Base-by-base conservation (phyloP, 2,113 vertebrate genomes). In the Passerina amoena region DNA sequence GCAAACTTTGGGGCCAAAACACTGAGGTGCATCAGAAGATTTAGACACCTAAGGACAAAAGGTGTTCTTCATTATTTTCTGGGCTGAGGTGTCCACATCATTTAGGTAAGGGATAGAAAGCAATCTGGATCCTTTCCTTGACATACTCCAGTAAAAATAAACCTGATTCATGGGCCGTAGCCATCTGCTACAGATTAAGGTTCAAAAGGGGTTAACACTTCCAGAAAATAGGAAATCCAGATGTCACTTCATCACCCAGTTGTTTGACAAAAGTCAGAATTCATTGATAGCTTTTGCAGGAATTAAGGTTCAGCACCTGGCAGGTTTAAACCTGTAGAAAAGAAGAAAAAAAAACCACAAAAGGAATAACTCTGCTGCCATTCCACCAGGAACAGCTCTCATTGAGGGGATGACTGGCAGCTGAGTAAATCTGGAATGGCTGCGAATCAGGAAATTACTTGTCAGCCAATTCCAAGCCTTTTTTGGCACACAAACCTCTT, bases 361-460 rank as follows among this genome's bases (percentile, higher is more conserved):
- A 7, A 81, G 31, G 35, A 93, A 51, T 68, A 70, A 81, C 44
- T 17, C 64, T 88, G 65, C 47, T 90, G 57, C n/a, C 73, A 53
- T 82, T 92, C 80, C 69, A 92, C 45, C 45, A 73, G 83, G 71
- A 96, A 75, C 7, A 7, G 72, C 5, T 18, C 63, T 87, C 82
- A 71, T 70, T 1, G 1, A 64, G 71, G 82, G 82, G 86, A 87
- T 82, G 82, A 65, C 60, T 96, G 95, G 96, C 86, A 92, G 93
- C 90, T 94, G 82, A 93, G 83, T 94, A 94, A 96, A 94, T 92
- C 53, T 94, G 94, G 88, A 96, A 90, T 0, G 18, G 38, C n/a
- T 96, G 81, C 48, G 76, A 91, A 92, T 78, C 85, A 94, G 94
- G 93, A 96, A 94, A 94, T 91, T 63, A 85, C 76, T 89, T 94